Evolutionary conservation across 2,113 vertebrate species (phyloP).

Genomic region (Etia nguti): DNA sequence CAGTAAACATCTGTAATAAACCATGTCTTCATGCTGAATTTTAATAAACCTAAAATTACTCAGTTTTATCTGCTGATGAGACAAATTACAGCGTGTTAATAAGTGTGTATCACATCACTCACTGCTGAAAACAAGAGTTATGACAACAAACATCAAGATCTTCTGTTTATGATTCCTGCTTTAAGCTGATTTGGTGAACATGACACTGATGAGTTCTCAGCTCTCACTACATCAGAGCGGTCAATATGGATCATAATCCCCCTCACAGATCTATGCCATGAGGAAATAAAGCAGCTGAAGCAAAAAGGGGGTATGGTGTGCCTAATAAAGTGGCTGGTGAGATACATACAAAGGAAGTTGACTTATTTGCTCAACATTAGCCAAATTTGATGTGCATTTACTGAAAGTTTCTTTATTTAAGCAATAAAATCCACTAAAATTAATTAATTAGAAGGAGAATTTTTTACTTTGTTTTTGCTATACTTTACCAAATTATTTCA

Average conservation of each 20-base stretch:
- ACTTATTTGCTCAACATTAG: neutral
- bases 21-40: neutral
- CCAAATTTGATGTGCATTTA: neutral
- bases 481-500: neutral
- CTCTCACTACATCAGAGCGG: neutral
- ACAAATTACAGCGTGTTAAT: too few relatives aligned
- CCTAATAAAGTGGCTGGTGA: neutral
- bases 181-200: neutral
- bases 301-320: neutral
- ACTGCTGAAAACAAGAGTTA: neutral
- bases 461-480: neutral
- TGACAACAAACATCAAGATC: neutral
- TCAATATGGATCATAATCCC: neutral
- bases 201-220: accelerated
- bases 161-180: neutral
- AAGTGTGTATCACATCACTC: neutral
- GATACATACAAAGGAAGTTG: neutral
- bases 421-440: neutral
- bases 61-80: neutral
- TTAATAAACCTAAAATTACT: neutral
- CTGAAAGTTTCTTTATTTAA: neutral
- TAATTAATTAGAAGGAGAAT: neutral
- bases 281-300: too few relatives aligned
- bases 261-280: neutral
- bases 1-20: neutral